Conservation (phyloP, 2,797 vertebrate species). For the Calcarius lapponicus region DNA sequence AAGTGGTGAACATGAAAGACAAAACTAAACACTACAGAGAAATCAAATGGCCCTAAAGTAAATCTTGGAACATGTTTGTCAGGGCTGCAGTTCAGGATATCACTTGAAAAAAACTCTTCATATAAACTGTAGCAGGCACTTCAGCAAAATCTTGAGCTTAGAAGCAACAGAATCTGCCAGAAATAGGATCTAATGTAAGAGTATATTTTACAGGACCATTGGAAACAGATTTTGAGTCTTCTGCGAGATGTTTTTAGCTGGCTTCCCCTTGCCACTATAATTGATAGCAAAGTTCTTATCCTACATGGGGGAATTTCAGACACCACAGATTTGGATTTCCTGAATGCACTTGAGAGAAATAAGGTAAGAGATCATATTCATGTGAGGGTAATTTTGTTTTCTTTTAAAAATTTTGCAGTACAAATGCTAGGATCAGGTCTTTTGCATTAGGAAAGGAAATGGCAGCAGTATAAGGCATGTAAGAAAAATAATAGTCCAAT, state of each 20-base stretch:
- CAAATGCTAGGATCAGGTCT: background rate
- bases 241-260: constrained; percentile 92
- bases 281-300: constrained; percentile 91
- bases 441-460: background rate
- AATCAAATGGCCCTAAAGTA: background rate
- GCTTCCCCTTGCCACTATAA: constrained; percentile 90
- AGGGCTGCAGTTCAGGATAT: background rate
- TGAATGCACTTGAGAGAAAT: constrained; percentile 84
- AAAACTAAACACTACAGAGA: background rate
- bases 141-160: background rate
- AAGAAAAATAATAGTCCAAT: background rate
- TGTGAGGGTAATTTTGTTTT: background rate
- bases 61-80: background rate
- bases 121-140: background rate
- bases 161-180: background rate
- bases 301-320: constrained; percentile 95
- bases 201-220: constrained; percentile 79
- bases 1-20: background rate
- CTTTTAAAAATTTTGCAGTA: background rate
- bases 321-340: constrained; percentile 88
- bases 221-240: constrained; percentile 84
- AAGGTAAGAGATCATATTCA: constrained; percentile 79
- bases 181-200: background rate
- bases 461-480: background rate
- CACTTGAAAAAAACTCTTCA: background rate